These are phyloP conservation scores for Lepus timidus DNA, from an alignment of 2,113 vertebrate species.

Conservation along the genomic window DNA sequence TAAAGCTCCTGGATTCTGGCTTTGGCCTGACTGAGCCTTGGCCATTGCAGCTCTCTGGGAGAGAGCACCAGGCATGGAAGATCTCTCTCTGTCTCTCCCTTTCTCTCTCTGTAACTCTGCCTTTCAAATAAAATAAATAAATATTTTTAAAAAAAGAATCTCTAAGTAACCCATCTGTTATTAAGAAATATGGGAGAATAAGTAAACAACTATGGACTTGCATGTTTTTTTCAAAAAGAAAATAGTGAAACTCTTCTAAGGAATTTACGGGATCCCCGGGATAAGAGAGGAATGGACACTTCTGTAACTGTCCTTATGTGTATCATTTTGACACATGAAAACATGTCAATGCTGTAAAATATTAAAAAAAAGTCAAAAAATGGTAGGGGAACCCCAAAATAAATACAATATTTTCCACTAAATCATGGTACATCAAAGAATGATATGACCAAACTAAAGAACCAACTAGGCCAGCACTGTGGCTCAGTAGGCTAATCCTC, in stretches of 20 bases:
- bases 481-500: too few relatives aligned
- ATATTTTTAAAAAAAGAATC: too few relatives aligned
- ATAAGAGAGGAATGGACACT: background rate
- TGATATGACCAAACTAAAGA: background rate
- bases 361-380: background rate
- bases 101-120: too few relatives aligned
- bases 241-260: background rate
- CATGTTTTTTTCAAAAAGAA: conserved; percentile 16
- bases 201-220: background rate
- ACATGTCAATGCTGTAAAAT: background rate
- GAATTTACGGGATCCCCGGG: background rate
- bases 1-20: too few relatives aligned
- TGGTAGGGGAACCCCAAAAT: background rate
- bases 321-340: background rate
- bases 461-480: background rate
- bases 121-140: too few relatives aligned
- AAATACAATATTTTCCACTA: background rate
- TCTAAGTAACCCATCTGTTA: background rate
- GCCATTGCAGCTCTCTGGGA: too few relatives aligned
- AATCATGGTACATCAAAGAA: background rate
- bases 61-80: too few relatives aligned
- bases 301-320: background rate
- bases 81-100: too few relatives aligned
- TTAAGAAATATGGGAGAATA: background rate
- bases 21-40: too few relatives aligned